phyloP scores from a whole-genome alignment of 1,140 invertebrate species.

The Euura saliciscinereae region DNA sequence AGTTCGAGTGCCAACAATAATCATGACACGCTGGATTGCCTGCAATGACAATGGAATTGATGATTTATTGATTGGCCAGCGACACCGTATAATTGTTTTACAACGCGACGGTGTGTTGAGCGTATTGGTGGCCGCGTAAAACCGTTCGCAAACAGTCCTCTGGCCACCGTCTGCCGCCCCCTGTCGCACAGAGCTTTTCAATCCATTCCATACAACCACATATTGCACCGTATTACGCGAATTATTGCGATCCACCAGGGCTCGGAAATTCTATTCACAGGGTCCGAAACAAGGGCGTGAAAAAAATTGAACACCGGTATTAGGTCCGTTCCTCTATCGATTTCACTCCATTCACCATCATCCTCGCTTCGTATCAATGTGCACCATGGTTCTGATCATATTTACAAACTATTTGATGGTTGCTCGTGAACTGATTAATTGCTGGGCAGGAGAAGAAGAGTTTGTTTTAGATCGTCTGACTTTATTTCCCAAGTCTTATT shows the following conservation, averaged over 20 bases:
- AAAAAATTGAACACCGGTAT: background rate
- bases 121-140: constrained; percentile 30
- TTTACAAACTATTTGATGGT: too few species aligned
- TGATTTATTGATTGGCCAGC: constrained; percentile 48
- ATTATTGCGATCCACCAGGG: background rate
- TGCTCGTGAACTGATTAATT: too few species aligned
- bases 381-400: too few species aligned
- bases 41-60: constrained; percentile 53
- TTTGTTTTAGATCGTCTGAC: too few species aligned
- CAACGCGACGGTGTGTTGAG: constrained; percentile 35
- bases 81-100: constrained; percentile 52
- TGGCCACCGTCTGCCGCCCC: background rate
- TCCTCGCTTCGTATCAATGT: too few species aligned
- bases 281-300: background rate
- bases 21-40: constrained; percentile 50
- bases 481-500: too few species aligned
- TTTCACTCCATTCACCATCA: too few species aligned
- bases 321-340: too few species aligned
- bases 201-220: constrained; percentile 3
- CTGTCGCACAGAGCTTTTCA: background rate
- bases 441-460: too few species aligned
- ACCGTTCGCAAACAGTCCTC: constrained; percentile 27
- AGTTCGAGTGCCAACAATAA: constrained; percentile 47
- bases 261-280: background rate
- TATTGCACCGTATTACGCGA: constrained; percentile 1